These are phyloP conservation scores for Venturia canescens DNA, from an alignment of 1,140 invertebrate species.

Conservation along the genomic window DNA sequence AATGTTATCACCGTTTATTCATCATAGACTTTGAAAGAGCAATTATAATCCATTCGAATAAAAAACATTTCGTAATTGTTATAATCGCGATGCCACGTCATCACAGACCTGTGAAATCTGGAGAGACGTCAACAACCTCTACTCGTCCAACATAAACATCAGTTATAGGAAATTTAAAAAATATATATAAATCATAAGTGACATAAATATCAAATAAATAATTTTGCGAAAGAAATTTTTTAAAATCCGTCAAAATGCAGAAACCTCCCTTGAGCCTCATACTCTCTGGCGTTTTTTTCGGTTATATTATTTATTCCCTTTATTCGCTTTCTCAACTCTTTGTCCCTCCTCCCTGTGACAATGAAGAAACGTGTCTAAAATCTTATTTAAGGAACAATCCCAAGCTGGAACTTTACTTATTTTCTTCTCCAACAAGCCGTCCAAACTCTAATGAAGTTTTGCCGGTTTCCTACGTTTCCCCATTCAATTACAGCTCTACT, in stretches of 20 bases:
- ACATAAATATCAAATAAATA: background rate
- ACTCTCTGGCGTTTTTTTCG: slow-evolving; percentile 81
- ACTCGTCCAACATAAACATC: no score
- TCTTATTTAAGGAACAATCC: slow-evolving; percentile 79
- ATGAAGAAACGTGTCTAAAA: slow-evolving; percentile 79
- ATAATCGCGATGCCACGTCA: background rate
- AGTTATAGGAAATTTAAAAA: no score
- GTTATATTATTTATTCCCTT: slow-evolving; percentile 85
- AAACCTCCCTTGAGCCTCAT: slow-evolving; percentile 77
- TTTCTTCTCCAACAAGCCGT: slow-evolving; percentile 77
- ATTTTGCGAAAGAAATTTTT: background rate
- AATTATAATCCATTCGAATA: background rate
- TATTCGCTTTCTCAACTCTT: slow-evolving; percentile 86
- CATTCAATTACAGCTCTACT: slow-evolving; percentile 78
- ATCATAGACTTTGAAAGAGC: background rate
- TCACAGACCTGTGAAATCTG: background rate
- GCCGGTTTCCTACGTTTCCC: slow-evolving; percentile 67
- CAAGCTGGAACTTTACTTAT: slow-evolving; percentile 79
- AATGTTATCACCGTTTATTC: no score
- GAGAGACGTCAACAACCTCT: no score
- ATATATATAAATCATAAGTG: background rate
- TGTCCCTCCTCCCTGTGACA: slow-evolving; percentile 82
- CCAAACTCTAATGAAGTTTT: slow-evolving; percentile 71
- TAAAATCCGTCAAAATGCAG: slow-evolving; percentile 61
- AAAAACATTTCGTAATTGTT: background rate